Conservation (phyloP, 2,888 invertebrate species). For the Ernsta delagoae region DNA sequence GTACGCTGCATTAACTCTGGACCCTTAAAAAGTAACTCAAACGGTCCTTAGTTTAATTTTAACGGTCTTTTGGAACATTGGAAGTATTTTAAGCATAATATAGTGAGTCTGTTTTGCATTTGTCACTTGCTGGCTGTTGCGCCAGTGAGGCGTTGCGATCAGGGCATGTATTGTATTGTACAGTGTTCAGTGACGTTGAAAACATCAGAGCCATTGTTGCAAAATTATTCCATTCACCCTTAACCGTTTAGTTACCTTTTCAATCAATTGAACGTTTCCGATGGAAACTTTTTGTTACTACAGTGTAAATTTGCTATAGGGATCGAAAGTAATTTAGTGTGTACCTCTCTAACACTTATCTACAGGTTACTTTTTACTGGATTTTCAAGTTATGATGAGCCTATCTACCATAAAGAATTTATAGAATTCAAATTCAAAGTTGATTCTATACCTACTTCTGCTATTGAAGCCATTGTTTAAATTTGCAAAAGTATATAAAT, state of each 20-base stretch:
- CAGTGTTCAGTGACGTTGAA: background rate
- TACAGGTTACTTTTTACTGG: too few relatives aligned
- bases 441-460: too few relatives aligned
- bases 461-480: too few relatives aligned
- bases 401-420: too few relatives aligned
- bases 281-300: background rate
- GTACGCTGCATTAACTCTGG: too few relatives aligned
- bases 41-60: too few relatives aligned
- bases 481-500: too few relatives aligned
- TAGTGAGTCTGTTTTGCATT: background rate
- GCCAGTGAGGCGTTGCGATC: slow-evolving; percentile 3
- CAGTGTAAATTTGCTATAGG: background rate
- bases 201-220: slow-evolving; percentile 6
- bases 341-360: too few relatives aligned
- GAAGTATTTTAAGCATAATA: background rate
- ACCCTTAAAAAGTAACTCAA: too few relatives aligned
- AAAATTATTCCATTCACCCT: background rate
- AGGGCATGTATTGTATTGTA: slow-evolving; percentile 3
- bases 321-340: background rate
- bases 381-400: too few relatives aligned
- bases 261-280: background rate
- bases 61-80: background rate
- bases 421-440: too few relatives aligned
- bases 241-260: slow-evolving; percentile 2
- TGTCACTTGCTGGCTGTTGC: slow-evolving; percentile 1